These are phyloP conservation scores for Pteronura brasiliensis DNA, from an alignment of 2,113 vertebrate species.

Conservation along the genomic window DNA sequence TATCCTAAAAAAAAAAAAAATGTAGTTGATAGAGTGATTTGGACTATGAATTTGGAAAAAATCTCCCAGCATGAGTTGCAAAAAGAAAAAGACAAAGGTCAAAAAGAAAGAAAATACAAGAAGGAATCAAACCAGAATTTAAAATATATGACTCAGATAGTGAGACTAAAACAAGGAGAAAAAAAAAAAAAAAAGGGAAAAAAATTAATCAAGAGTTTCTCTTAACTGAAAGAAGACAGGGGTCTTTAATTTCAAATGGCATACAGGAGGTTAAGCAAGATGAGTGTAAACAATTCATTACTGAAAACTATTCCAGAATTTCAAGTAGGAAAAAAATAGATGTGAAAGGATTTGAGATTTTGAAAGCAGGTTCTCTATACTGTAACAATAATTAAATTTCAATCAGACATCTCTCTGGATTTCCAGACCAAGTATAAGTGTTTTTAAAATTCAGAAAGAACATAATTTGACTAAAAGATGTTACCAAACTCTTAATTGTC, in stretches of 20 bases:
- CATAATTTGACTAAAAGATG: neutral
- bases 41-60: neutral
- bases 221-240: neutral
- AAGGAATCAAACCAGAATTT: neutral
- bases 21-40: neutral
- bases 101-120: neutral
- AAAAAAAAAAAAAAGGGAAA: neutral
- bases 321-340: neutral
- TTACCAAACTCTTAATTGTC: neutral
- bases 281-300: neutral
- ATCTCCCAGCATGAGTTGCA: neutral
- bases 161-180: neutral
- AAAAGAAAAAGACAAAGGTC: neutral
- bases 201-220: neutral
- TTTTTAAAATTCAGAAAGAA: neutral
- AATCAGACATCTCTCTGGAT: neutral
- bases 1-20: neutral
- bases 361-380: neutral
- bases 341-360: neutral
- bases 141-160: neutral
- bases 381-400: neutral
- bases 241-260: neutral
- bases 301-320: neutral
- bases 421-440: neutral
- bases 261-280: neutral